Base-by-base conservation (phyloP, 2,113 vertebrate species). In the Zosterops hypoxanthus region DNA sequence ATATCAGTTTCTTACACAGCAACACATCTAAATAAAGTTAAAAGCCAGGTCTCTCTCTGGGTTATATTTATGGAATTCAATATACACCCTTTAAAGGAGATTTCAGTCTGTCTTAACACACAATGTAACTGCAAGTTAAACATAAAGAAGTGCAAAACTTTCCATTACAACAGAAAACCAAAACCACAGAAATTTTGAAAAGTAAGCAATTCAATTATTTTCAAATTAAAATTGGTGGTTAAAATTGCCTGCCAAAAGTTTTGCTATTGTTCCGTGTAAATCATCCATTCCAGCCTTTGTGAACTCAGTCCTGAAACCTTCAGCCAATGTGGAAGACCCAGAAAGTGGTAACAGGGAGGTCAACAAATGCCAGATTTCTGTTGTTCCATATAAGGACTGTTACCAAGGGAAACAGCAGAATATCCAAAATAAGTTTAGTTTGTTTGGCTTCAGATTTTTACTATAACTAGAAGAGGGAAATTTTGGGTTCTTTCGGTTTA, bases 311-410 rank as follows among this genome's bases (percentile, higher is more conserved):
- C 65, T 52, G 65, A 36, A 75, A 49, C 36, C 25, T 57, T 84
- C 81, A 31, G 18, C 60, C 34, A 22, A 8, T 21, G 33, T 39
- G 34, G 11, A 84, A 81, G 83, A 71, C 89, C 19, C 73, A 87
- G 53, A 92, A 75, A 80, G n/a, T 18, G 55, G 66, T 8, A 64
- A 79, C 5, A 39, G 59, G 64, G 64, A 80, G 56, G 63, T 83
- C 79, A 92, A 84, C 39, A 79, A 76, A 65, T 84, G n/a, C 14
- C 91, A 89, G 50, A 92, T 65, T 94, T 82, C 57, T 75, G 26
- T 55, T 72, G 61, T 42, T 76, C 84, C 55, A 21, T 50, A 59
- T 41, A 85, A 95, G 64, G 90, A 21, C 36, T 53, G 81, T 87
- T 69, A 86, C 93, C 78, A 76, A 65, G 55, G 28, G 69, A 68